Evolutionary conservation across 2,888 invertebrate genomes (phyloP), one percentile per base, ranked within the genome.

Genomic region (Physocephala rufipes): DNA sequence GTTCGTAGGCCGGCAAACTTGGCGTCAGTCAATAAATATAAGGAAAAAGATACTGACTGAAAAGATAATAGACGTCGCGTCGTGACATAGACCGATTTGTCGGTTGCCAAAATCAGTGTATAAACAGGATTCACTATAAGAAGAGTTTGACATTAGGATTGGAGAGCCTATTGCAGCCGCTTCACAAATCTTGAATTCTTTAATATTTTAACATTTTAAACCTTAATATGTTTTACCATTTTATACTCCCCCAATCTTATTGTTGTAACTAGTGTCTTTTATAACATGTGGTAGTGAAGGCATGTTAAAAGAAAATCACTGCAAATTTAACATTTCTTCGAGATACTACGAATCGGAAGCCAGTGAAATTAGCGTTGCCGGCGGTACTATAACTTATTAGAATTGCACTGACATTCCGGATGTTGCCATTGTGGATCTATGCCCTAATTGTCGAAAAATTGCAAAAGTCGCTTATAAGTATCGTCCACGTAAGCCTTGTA

Each of bases 401-500:
- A 84, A 82, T 78, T 84, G 83, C 77, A 84, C 84, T 69, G 81
- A 80, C 71, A 83, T 81, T 72, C 79, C 82, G 51, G 82, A 79
- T 76, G 77, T 81, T 76, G 80, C 81, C 75, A 82, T 79, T 75
- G 79, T 78, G 76, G 85, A 98, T 87, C 97, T 97, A 0, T 98
- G 98, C 84, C 97, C 97, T 16, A 93, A 93, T 30, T 91, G 94
- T 63, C 89, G 93, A 74, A 96, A 97, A 87, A 96, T 95, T 88
- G 94, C 97, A 78, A 95, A 97, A 88, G 94, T 97, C 74, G 95
- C 95, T 79, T 98, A 96, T 89, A 97, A 97, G 87, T 98, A 98
- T 89, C 91, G 95, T 87, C 98, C 98, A 82, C 95, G 97, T 98
- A 89, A 95, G 94, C 93, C 77, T 47, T 5, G 24, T 26, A 55